phyloP scores from a whole-genome alignment of 1,140 invertebrate species.

The Drosophila bocki region DNA sequence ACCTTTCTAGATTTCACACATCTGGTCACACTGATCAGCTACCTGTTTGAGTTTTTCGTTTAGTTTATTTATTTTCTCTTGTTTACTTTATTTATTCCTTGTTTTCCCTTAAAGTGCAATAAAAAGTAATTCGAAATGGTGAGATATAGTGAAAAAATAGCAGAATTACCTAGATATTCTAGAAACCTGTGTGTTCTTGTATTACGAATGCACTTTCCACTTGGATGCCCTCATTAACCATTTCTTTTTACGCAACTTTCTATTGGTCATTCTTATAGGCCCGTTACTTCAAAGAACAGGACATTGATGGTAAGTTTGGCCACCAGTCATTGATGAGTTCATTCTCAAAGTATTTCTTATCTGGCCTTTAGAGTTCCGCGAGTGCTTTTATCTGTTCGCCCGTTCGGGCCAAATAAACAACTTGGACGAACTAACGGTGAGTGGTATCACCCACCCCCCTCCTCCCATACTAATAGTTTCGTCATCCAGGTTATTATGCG shows the following conservation, averaged over 20 bases:
- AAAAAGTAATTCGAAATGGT: conserved; percentile 18
- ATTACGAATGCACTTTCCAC: conserved; percentile 60
- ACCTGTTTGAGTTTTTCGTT: conserved; percentile 52
- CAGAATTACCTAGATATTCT: not conserved
- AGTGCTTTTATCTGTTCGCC: conserved; percentile 97
- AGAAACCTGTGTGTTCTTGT: conserved; percentile 30
- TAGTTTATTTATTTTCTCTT: conserved; percentile 41
- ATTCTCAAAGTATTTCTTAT: conserved; percentile 53
- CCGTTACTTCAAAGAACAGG: conserved; percentile 93
- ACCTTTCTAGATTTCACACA: not conserved
- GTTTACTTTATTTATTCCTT: conserved; percentile 35
- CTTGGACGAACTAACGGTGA: conserved; percentile 95
- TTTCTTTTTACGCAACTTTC: conserved; percentile 45
- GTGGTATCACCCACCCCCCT: not conserved
- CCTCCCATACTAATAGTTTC: not conserved
- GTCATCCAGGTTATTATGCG: conserved; percentile 89
- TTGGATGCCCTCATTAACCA: conserved; percentile 49
- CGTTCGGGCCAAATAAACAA: conserved; percentile 93
- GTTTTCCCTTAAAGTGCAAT: conserved; percentile 3
- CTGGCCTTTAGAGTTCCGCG: conserved; percentile 91
- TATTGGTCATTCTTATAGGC: conserved; percentile 86
- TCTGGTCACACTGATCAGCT: conserved; percentile 37
- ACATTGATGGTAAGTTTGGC: conserved; percentile 90
- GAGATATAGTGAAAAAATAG: not conserved
- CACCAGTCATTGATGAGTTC: conserved; percentile 49